Conservation (phyloP, 2,888 invertebrate genomes). For the Ochropleura leucogaster region DNA sequence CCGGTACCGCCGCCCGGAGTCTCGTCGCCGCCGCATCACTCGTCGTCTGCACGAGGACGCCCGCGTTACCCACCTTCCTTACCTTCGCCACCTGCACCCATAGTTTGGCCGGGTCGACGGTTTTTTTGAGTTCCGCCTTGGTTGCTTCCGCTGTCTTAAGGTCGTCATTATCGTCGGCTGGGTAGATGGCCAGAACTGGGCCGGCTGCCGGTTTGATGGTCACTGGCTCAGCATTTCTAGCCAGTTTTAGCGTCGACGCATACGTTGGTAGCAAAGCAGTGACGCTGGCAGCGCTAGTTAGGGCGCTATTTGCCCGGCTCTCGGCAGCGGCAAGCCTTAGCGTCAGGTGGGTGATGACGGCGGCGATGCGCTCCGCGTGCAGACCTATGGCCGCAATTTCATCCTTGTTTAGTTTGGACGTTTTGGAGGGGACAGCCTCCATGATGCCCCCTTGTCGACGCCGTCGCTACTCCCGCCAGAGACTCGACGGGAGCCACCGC, state of each 20-base stretch:
- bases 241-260: not conserved
- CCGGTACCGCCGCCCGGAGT: not conserved
- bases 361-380: fast-evolving
- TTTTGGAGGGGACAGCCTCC: not conserved
- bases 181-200: not conserved
- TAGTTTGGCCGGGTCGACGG: not conserved
- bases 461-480: not conserved
- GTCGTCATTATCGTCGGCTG: not conserved
- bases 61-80: not conserved
- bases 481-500: not conserved
- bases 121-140: not conserved
- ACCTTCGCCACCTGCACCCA: conserved; percentile 24
- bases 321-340: not conserved
- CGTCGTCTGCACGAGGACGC: not conserved
- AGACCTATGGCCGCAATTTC: not conserved
- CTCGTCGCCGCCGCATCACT: not conserved
- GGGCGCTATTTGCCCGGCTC: not conserved
- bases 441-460: fast-evolving
- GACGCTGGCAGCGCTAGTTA: too few relatives aligned
- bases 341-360: fast-evolving
- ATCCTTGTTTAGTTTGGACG: not conserved
- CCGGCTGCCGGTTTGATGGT: fast-evolving
- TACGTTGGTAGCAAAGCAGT: fast-evolving
- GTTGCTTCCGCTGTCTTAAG: conserved; percentile 34
- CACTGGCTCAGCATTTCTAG: fast-evolving